Conservation (phyloP, 2,888 invertebrate genomes). For the Tricholauxania praeusta region DNA sequence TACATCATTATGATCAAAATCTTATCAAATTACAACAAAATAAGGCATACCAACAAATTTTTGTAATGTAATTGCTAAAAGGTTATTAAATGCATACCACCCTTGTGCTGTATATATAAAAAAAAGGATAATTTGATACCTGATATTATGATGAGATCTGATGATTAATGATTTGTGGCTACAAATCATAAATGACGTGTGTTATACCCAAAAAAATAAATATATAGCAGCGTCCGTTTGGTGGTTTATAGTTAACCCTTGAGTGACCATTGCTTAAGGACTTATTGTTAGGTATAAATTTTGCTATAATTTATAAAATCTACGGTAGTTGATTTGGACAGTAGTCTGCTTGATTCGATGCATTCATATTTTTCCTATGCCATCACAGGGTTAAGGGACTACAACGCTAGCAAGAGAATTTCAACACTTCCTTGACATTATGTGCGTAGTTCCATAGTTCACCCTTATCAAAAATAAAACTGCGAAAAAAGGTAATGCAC, state of each 20-base stretch:
- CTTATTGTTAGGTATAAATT: too few relatives aligned
- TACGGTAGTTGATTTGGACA: too few relatives aligned
- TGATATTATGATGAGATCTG: neutral
- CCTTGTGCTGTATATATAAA: neutral
- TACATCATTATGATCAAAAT: neutral
- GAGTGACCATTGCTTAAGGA: too few relatives aligned
- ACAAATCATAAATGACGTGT: neutral
- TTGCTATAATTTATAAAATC: too few relatives aligned
- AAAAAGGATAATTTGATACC: neutral
- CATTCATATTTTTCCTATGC: too few relatives aligned
- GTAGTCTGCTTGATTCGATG: too few relatives aligned
- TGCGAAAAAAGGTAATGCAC: neutral
- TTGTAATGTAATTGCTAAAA: neutral
- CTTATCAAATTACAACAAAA: neutral
- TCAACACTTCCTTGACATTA: neutral
- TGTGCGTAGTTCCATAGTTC: neutral
- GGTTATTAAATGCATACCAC: neutral
- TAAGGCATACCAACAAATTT: constrained; percentile 1
- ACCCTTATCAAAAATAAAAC: neutral
- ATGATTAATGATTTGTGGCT: constrained; percentile 1
- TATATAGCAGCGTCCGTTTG: too few relatives aligned
- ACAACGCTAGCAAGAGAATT: neutral
- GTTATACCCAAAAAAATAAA: neutral
- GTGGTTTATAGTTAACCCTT: too few relatives aligned
- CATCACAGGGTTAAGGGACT: too few relatives aligned